phyloP scores from a whole-genome alignment of 2,113 vertebrate species.

The Nasalis larvatus region DNA sequence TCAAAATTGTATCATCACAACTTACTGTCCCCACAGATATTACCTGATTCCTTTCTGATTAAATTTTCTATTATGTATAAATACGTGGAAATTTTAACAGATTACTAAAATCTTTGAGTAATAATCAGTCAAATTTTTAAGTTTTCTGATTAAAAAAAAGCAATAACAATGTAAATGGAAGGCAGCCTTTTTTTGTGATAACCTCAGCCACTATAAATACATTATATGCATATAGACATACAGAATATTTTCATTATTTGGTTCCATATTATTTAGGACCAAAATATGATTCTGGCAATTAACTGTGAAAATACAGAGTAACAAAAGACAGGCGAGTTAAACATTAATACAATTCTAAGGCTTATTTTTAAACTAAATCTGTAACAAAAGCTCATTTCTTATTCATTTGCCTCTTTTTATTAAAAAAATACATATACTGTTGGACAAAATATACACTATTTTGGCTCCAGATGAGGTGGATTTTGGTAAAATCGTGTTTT shows the following conservation, averaged over 20 bases:
- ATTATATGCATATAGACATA: background rate
- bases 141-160: background rate
- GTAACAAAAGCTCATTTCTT: background rate
- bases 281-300: conserved; percentile 20
- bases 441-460: conserved; percentile 14
- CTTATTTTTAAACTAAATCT: background rate
- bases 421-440: background rate
- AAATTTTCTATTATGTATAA: background rate
- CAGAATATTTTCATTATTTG: background rate
- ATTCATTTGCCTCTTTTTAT: background rate
- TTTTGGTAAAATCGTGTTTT: background rate
- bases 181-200: background rate
- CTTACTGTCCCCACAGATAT: background rate
- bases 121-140: background rate
- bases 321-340: background rate
- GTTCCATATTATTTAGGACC: background rate
- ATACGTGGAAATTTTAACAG: background rate
- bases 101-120: background rate
- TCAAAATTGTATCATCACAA: background rate
- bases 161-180: background rate
- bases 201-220: background rate
- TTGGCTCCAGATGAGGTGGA: background rate
- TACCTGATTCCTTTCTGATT: background rate
- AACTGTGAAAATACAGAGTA: background rate
- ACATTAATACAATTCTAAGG: conserved; percentile 4